Evolutionary conservation across 2,113 vertebrate species (phyloP), one percentile per base, ranked within the genome.

Genomic region (Tychaedon coryphoeus): DNA sequence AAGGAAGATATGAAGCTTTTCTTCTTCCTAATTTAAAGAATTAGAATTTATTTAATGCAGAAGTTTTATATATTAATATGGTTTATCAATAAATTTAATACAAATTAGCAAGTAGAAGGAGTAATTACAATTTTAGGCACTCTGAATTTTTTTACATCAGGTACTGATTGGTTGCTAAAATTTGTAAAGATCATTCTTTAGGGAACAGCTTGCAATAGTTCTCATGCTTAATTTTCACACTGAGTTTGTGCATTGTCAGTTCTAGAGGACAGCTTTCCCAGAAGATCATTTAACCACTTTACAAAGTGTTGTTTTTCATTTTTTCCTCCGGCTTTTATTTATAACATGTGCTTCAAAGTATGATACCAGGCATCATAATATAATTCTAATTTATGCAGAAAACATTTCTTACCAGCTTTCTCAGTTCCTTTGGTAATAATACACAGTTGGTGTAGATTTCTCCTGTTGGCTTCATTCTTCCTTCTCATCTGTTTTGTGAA

Each of bases 301-400:
- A 90, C 25, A 86, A 73, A 91, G 64, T 66, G 69, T 61, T 95
- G 58, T 28, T 86, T 89, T 94, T 80, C 53, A 31, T 97, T 74
- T 92, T 84, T 92, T 92, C 90, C 85, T 89, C 36, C 54, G 77
- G 65, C 62, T 92, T 96, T 95, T 90, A 90, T 95, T 95, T 95
- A 84, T 91, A 97, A 86, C 48, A 75, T 79, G 50, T 88, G 88
- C 36, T 90, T 91, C 77, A 51, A 90, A 91, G 82, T 92, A 80
- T 38, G 90, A 83, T 90, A 92, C 18, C 40, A 91, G 38, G 48
- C 40, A 76, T 92, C 65, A 81, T 96, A 95, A 92, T 84, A 31
- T 71, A 81, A 84, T 95, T 90, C 76, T 92, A 93, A 93, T 97
- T 92, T 97, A 92, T 66, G 34, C 86, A 91, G 51, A 77, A 96